Evolutionary conservation across 2,888 invertebrate genomes (phyloP).

Genomic region (Rotaria sp.): DNA sequence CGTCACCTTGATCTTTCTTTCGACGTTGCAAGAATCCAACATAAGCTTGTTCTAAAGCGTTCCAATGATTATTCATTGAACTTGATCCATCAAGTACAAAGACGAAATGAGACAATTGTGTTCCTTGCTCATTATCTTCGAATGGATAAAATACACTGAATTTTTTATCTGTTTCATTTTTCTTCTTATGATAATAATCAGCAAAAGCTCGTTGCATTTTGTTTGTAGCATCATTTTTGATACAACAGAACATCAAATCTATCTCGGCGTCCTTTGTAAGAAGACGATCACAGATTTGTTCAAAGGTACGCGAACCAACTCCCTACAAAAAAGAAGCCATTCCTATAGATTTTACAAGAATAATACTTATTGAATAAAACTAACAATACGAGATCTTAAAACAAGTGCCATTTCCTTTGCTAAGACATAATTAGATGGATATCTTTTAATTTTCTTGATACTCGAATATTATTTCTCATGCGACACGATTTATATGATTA

Average conservation of each 20-base stretch:
- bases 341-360: too few relatives aligned
- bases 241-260: not conserved
- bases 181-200: not conserved
- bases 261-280: not conserved
- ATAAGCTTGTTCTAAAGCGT: too few relatives aligned
- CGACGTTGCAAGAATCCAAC: too few relatives aligned
- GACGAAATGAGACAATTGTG: not conserved
- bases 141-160: not conserved
- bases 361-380: too few relatives aligned
- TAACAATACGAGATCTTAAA: too few relatives aligned
- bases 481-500: too few relatives aligned
- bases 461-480: too few relatives aligned
- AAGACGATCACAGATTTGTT: not conserved
- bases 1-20: too few relatives aligned
- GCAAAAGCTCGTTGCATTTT: not conserved
- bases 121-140: not conserved
- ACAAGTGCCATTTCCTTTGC: too few relatives aligned
- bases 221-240: not conserved
- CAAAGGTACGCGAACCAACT: not conserved
- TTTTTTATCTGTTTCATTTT: not conserved
- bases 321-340: not conserved
- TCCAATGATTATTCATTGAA: not conserved
- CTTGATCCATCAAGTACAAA: not conserved
- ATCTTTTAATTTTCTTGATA: too few relatives aligned
- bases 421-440: too few relatives aligned